Percentiles rank a stretch among this genome's conserved stretches.
phyloP scores from a whole-genome alignment of 53 echinoderm and acorn worm genomes.

The Paracentrotus lividus region DNA sequence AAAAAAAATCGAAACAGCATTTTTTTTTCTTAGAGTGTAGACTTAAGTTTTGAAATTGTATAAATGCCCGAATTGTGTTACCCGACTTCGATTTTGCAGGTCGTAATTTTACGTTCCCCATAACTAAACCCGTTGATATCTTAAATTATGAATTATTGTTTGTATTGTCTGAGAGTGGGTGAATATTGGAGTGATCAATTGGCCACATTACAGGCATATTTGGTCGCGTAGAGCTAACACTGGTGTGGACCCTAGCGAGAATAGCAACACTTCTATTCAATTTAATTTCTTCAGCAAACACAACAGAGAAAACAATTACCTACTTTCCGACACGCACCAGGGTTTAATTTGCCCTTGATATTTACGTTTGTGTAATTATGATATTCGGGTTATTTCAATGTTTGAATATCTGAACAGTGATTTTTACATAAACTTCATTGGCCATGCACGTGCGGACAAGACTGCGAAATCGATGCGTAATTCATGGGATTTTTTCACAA shows the following conservation, averaged over 20 bases:
- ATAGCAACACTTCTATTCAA: constrained; percentile 15
- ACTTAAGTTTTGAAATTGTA: too few relatives aligned
- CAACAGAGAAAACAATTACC: constrained; percentile 45
- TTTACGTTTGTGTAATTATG: neutral
- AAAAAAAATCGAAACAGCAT: too few relatives aligned
- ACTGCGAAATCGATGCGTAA: neutral
- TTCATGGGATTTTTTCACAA: neutral
- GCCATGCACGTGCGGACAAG: neutral
- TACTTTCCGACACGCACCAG: neutral
- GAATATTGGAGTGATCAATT: neutral
- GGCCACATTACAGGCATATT: constrained; percentile 15
- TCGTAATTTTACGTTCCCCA: too few relatives aligned
- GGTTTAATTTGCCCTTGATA: neutral
- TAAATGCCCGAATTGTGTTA: too few relatives aligned
- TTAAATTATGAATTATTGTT: neutral
- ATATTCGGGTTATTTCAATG: constrained; percentile 39
- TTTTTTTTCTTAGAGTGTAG: too few relatives aligned
- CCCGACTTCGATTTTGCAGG: too few relatives aligned
- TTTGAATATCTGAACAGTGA: constrained; percentile 11
- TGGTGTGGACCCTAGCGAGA: constrained; percentile 32
- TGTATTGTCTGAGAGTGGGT: neutral
- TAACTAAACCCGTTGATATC: too few relatives aligned
- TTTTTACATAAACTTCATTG: constrained; percentile 7
- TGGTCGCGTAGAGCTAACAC: constrained; percentile 18
- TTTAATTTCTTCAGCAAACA: constrained; percentile 27